Evolutionary conservation across 2,888 invertebrate species (phyloP).

Genomic region (Hydrotaea cyrtoneurina): DNA sequence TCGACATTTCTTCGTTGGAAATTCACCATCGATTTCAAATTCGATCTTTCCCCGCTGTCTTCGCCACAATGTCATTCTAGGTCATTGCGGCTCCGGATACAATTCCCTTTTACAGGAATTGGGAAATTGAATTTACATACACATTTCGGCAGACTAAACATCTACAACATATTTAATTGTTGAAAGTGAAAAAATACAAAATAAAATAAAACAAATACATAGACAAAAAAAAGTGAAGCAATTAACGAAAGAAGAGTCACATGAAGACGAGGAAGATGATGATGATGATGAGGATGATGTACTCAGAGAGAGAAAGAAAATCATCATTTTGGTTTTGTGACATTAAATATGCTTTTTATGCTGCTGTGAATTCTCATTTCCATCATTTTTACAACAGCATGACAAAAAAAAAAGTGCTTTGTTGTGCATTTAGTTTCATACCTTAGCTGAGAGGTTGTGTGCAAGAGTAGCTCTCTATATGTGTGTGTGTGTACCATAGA

Average conservation of each 20-base stretch:
- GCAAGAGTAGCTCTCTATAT: no score
- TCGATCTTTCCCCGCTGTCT: no score
- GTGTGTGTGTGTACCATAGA: conserved; percentile 4
- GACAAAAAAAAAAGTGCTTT: neutral
- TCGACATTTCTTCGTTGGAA: no score
- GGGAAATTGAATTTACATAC: no score
- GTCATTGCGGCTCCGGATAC: no score
- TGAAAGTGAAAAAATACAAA: neutral
- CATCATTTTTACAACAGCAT: neutral
- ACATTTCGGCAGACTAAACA: neutral
- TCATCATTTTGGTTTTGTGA: neutral
- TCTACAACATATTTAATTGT: neutral
- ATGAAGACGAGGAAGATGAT: neutral
- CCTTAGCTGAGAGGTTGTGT: neutral
- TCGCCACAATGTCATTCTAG: no score
- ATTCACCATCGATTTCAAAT: no score
- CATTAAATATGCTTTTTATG: conserved; percentile 7
- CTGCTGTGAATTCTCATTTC: conserved; percentile 12
- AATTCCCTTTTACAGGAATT: no score
- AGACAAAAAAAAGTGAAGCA: neutral
- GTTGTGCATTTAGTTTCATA: conserved; percentile 13
- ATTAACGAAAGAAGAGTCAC: neutral
- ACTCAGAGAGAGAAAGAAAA: neutral
- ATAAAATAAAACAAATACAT: neutral
- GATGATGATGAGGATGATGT: neutral